Percentiles rank a stretch among this genome's conserved stretches.
Conservation (phyloP, 37 sponge, comb jelly and placozoan species). For the Crambe crambe region DNA sequence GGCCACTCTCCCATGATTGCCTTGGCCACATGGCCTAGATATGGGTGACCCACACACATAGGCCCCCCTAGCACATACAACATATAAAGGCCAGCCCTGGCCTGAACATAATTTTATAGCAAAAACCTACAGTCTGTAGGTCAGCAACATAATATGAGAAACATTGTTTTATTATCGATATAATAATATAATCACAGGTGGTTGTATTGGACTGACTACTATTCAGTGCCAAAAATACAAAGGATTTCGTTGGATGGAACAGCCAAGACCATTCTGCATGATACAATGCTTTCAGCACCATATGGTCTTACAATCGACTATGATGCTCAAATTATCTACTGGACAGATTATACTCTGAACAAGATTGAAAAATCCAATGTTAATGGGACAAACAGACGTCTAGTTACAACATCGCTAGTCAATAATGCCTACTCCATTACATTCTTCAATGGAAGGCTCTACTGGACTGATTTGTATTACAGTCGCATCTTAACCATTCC, state of each 20-base stretch:
- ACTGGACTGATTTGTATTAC: conserved; percentile 16
- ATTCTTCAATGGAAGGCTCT: conserved; percentile 12
- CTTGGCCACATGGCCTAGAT: no score
- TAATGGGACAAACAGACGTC: conserved; percentile 17
- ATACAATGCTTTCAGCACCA: conserved; percentile 15
- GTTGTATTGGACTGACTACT: conserved; percentile 67
- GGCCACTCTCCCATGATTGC: no score
- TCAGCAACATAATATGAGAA: no score
- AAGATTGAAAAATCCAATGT: conserved; percentile 26
- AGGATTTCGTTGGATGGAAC: conserved; percentile 37
- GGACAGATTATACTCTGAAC: conserved; percentile 18
- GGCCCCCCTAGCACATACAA: no score
- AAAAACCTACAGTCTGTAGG: no score
- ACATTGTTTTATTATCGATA: neutral
- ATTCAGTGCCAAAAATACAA: conserved; percentile 15
- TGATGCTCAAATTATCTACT: conserved; percentile 20
- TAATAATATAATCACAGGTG: conserved; percentile 7
- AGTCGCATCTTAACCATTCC: neutral
- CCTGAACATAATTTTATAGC: no score
- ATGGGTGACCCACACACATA: no score
- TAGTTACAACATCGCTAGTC: neutral
- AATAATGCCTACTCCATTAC: conserved; percentile 16
- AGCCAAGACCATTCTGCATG: conserved; percentile 1
- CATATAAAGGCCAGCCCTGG: no score
- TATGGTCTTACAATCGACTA: conserved; percentile 20